These are phyloP conservation scores for Meteorus colon DNA, from an alignment of 2,888 invertebrate species.

Conservation along the genomic window DNA sequence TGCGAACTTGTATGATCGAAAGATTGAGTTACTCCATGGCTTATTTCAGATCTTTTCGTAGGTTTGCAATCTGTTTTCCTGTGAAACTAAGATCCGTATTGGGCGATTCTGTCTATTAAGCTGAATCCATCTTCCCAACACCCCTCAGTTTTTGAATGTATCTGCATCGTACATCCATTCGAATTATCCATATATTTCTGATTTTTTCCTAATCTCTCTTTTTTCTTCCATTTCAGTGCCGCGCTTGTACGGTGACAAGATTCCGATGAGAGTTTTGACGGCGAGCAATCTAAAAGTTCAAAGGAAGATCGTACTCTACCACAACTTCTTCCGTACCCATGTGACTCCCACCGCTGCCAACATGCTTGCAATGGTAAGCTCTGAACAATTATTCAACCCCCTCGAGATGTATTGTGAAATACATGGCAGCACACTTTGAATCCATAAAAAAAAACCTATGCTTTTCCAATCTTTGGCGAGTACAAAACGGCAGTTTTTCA, in stretches of 20 bases:
- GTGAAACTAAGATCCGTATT: too few species aligned
- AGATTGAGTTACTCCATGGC: too few species aligned
- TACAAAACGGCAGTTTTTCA: too few species aligned
- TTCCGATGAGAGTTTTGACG: conserved; percentile 76
- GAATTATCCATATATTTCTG: background rate
- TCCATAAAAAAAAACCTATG: background rate
- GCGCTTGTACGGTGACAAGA: conserved; percentile 76
- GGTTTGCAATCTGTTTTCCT: too few species aligned
- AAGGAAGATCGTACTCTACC: conserved; percentile 83
- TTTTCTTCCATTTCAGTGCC: conserved; percentile 73
- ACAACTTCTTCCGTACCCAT: conserved; percentile 85
- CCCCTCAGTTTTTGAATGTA: too few species aligned
- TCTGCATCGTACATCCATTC: too few species aligned
- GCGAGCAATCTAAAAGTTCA: conserved; percentile 78
- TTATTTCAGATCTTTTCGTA: too few species aligned
- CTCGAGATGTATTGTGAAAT: background rate
- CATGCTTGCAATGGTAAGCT: conserved; percentile 85
- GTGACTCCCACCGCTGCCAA: conserved; percentile 85
- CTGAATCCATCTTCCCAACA: too few species aligned
- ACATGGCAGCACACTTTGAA: background rate
- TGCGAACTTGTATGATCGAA: too few species aligned
- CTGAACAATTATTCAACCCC: conserved; percentile 18
- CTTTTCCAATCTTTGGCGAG: too few species aligned
- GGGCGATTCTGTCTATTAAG: too few species aligned
- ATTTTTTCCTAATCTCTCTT: background rate